Percentiles rank a stretch among this genome's conserved stretches.
These are phyloP conservation scores for Eueremaeus valkanovi DNA, from an alignment of 2,888 invertebrate genomes.

Conservation along the genomic window DNA sequence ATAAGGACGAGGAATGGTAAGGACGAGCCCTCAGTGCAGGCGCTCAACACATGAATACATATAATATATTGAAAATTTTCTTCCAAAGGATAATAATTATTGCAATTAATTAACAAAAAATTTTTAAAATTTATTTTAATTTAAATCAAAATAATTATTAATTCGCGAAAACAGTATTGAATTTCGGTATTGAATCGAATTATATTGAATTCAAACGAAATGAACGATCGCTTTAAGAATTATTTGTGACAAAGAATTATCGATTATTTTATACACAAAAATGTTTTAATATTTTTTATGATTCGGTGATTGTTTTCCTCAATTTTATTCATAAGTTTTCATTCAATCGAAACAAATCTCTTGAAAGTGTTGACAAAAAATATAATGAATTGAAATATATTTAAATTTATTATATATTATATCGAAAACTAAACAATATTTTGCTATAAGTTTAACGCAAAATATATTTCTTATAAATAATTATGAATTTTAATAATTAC, in stretches of 20 bases:
- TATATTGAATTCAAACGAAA: constrained; percentile 7
- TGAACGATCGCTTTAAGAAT: constrained; percentile 14
- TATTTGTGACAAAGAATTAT: constrained; percentile 5
- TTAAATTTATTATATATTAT: neutral
- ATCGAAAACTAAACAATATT: neutral
- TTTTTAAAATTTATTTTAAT: neutral
- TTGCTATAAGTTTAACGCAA: neutral
- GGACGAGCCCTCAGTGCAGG: constrained; percentile 50
- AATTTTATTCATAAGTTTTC: neutral
- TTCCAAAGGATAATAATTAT: constrained; percentile 32
- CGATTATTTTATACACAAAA: neutral
- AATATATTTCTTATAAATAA: neutral
- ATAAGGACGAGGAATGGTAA: constrained; percentile 99
- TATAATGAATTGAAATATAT: neutral
- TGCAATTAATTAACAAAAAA: neutral
- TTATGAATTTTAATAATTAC: constrained; percentile 1
- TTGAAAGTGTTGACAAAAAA: constrained; percentile 11
- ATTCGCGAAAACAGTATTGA: constrained; percentile 18
- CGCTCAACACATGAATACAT: neutral
- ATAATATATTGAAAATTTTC: constrained; percentile 29
- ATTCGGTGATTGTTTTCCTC: constrained; percentile 29
- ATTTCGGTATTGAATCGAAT: constrained; percentile 23
- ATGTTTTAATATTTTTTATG: constrained; percentile 7
- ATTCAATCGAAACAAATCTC: neutral
- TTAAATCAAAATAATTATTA: neutral